Evolutionary conservation across 2,888 invertebrate genomes (phyloP), one percentile per base, ranked within the genome.

Genomic region (Macaria notata): DNA sequence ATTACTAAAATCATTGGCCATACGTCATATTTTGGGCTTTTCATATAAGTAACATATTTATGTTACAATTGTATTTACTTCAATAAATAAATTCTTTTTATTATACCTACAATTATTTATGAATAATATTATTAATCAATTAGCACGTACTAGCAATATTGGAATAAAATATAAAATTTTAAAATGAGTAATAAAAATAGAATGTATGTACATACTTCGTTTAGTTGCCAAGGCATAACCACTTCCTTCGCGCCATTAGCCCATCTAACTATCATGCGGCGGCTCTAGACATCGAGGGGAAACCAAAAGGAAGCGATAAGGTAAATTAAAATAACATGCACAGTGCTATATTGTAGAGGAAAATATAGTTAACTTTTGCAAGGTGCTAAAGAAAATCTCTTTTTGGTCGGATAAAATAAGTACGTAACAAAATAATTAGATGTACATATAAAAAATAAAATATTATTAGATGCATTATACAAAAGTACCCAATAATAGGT

Each of bases 261-360:
- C 91, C 91, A 91, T 75, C 84, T 91, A 90, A 91, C 91, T 89
- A 91, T 86, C 91, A 91, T 91, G 89, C 91, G 84, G 88, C 91
- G 82, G 67, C 75, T 86, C 91, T 91, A 90, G 66, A 83, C 72
- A 74, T 79, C 72, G 78, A 79, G 79, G 73, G 75, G 76, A 78
- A 59, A 85, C 84, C 75, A 81, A 88, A 84, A 77, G 74, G 88
- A 88, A 83, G 80, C 82, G 72, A 78, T 80, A 82, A 80, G 78
- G 78, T 80, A 62, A 78, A 82, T 76, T 79, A 83, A 76, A 76
- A 75, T 75, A 68, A 81, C 86, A 88, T 89, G 88, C 87, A 83
- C 64, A 66, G 66, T 67, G 68, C 65, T 61, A 56, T 49, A 58
- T 8, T 38, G 6, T 38, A 38, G 8, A 38, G 38, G 38, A 8